Base-by-base conservation (phyloP, 2,888 invertebrate species). In the Elgonia sp. region DNA sequence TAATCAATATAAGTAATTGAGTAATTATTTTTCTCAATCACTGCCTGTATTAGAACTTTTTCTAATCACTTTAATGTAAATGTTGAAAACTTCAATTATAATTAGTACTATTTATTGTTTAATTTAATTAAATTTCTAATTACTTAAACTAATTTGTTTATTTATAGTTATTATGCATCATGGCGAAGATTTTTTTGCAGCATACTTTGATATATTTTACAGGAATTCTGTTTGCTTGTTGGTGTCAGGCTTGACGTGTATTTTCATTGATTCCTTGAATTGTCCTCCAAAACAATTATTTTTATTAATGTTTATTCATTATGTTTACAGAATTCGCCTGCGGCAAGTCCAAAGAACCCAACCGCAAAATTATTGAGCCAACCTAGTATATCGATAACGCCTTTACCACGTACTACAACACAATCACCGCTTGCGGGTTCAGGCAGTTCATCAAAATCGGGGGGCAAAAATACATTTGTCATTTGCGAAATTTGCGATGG, bases 401-500 rank as follows among this genome's bases (percentile, higher is more conserved):
- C 98, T 70, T 95, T 98, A 94, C 98, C 98, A 90, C 89, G 89
- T 18, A 94, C 95, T 88, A 95, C 95, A 62, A 93, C 95, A 16
- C 93, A 94, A 89, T 92, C 95, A 29, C 92, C 94, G 16, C 91
- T 93, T 89, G 91, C 94, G 80, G 94, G 94, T 65, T 93, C 94
- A 21, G 94, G 94, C 50, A 92, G 94, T 55, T 93, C 95, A 75
- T 92, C 94, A 4, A 94, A 94, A 84, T 93, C 94, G 87, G 93
- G 96, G 73, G 96, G 96, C 89, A 98, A 98, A 94, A 97, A 97
- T 91, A 96, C 97, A 40, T 98, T 98, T 95, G 98, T 98, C 90
- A 98, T 98, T 91, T 99, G 99, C 95, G 99, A 99, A 95, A 98
- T 99, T 89, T 99, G 99, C 95, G 99, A 99, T 93, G 98, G 98